Conservation (phyloP, 2,113 vertebrate genomes). For the Ceyx margarethae region DNA sequence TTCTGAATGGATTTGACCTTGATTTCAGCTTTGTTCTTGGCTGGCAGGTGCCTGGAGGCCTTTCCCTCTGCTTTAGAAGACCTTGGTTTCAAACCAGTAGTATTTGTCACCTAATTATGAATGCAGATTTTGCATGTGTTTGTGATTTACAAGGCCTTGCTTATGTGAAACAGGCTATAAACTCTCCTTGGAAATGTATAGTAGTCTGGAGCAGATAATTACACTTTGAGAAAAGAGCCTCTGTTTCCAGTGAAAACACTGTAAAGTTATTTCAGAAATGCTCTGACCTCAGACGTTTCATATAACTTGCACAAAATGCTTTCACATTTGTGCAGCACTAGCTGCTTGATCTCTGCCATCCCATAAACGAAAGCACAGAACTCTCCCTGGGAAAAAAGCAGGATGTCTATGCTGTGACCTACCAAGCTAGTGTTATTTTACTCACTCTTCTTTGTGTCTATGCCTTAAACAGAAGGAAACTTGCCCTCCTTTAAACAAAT, state of each 20-base stretch:
- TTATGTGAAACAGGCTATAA: conserved; percentile 39
- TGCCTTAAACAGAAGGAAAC: conserved; percentile 42
- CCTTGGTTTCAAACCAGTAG: conserved; percentile 19
- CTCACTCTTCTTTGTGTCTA: conserved; percentile 32
- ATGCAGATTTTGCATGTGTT: conserved; percentile 61
- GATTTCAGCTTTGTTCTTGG: conserved; percentile 21
- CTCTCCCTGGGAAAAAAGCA: conserved; percentile 33
- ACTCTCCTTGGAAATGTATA: conserved; percentile 19
- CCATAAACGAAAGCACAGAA: conserved; percentile 35
- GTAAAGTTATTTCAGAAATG: conserved; percentile 59
- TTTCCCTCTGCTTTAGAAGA: conserved; percentile 44
- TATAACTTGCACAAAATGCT: conserved; percentile 43
- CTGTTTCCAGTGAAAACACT: conserved; percentile 61
- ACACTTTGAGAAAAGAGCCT: conserved; percentile 54
- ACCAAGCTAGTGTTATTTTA: conserved; percentile 48
- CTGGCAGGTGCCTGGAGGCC: conserved; percentile 55
- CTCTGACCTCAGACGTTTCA: conserved; percentile 42
- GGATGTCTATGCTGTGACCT: conserved; percentile 3
- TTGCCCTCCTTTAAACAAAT: conserved; percentile 59
- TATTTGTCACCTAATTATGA: conserved; percentile 44
- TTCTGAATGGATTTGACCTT: conserved; percentile 12
- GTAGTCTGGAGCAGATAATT: conserved; percentile 51
- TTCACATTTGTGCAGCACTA: conserved; percentile 46
- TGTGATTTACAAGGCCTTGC: conserved; percentile 44
- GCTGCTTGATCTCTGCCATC: conserved; percentile 42